These are phyloP conservation scores for Phengaris alcon DNA, from an alignment of 2,888 invertebrate genomes.

Conservation along the genomic window DNA sequence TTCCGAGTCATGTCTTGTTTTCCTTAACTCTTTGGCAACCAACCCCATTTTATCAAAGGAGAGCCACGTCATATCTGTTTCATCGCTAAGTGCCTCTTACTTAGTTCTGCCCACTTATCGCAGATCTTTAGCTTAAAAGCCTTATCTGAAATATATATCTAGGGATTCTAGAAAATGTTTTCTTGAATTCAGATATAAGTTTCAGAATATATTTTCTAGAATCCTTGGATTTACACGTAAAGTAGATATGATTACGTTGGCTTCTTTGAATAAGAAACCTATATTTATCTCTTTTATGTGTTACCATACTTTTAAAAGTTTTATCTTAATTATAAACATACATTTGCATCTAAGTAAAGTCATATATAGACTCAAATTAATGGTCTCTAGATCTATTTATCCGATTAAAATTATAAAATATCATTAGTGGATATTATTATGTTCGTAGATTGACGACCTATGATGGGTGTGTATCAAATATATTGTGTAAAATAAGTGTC, in stretches of 20 bases:
- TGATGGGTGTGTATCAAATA: no score
- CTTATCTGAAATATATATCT: constrained; percentile 16
- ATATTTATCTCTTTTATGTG: neutral
- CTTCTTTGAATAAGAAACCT: neutral
- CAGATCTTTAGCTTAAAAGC: constrained; percentile 17
- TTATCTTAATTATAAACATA: neutral
- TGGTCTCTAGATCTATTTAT: no score
- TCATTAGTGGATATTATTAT: no score
- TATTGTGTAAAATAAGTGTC: no score
- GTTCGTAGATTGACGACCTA: no score
- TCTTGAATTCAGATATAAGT: constrained; percentile 2
- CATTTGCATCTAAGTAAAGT: no score
- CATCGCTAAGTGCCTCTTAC: constrained; percentile 25
- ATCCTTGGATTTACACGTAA: neutral
- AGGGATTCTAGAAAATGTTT: constrained; percentile 18
- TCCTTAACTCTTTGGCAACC: neutral
- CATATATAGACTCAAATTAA: no score
- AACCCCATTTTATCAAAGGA: constrained; percentile 16
- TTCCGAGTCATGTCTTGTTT: neutral
- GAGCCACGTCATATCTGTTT: constrained; percentile 17
- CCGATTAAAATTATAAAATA: no score
- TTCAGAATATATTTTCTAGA: neutral
- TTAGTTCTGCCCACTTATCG: constrained; percentile 19
- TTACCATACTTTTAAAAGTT: neutral
- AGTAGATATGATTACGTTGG: neutral